Base-by-base conservation (phyloP, 2,888 invertebrate species). In the Stenodema calcarata region DNA sequence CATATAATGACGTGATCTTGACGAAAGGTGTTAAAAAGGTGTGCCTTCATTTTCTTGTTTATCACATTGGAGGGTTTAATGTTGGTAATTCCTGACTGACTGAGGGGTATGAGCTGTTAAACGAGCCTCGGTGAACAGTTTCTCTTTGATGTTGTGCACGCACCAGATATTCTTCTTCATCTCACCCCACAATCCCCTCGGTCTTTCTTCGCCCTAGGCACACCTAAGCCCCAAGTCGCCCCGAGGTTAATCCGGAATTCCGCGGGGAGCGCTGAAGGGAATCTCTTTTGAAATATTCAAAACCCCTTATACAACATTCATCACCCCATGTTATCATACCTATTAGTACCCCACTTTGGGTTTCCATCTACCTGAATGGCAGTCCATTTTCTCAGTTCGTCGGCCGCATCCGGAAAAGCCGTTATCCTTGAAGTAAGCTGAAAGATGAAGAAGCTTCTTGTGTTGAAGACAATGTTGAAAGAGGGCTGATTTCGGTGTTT, bases 151-250 rank as follows among this genome's bases (percentile, higher is more conserved):
- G 27, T 54, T 18, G 12, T 14, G 28, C 54, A 80, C 80, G 80
- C 80, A 80, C 80, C 80, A 80, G 54, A 54, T 54, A 80, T 80
- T 54, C 80, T 80, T 80, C 50, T 73, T 73, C 30, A 73, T 30
- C 73, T 73, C 35, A 41, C 35, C 73, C 35, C 41, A 27, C 27
- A 18, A 23, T 62, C 62, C 62, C 62, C 62, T 50, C 62, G 9
- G 73, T 18, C 35, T 73, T 41, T 41, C 73, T 73, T 35, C 18
- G 16, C 35, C 73, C 73, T 30, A 12, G 73, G 73, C 73, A 9
- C 62, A 23, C 35, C 28, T n/a, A 35, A 73, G 73, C 73, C 35
- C 73, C 62, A 9, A 41, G 73, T 41, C 35, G 35, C 28, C 73
- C 73, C 16, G 73, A 73, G 73, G 73, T 73, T 73, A 41, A 73